Conservation (phyloP, 1,140 invertebrate species). For the Drosophila aff. region DNA sequence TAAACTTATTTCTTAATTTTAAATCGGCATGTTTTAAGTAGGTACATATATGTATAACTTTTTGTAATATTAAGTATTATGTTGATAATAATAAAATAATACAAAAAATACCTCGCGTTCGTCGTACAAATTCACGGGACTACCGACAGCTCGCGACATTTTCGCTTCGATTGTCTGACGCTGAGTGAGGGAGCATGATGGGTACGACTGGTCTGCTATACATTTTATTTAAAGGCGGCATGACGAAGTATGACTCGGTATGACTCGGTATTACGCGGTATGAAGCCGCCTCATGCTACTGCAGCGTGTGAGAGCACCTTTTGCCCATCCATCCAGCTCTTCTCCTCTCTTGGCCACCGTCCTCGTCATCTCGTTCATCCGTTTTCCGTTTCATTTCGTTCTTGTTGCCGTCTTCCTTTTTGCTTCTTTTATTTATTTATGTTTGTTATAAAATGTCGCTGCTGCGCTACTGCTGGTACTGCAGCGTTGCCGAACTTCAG, state of each 20-base stretch:
- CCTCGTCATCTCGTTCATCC: background rate
- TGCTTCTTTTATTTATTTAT: constrained; percentile 67
- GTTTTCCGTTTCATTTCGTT: constrained; percentile 34
- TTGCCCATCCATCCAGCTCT: background rate
- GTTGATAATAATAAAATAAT: background rate
- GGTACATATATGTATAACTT: background rate
- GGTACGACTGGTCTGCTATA: background rate
- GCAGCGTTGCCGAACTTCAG: constrained; percentile 16
- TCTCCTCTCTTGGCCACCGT: background rate
- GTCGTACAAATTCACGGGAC: constrained; percentile 38
- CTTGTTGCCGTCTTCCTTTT: constrained; percentile 2
- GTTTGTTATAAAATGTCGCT: constrained; percentile 67
- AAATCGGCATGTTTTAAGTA: background rate
- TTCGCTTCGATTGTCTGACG: constrained; percentile 13
- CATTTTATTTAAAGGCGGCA: background rate
- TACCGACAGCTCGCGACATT: constrained; percentile 1
- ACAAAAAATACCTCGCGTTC: constrained; percentile 49
- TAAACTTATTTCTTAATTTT: background rate
- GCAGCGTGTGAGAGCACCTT: constrained; percentile 13
- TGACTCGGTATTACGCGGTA: constrained; percentile 7
- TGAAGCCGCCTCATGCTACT: constrained; percentile 14
- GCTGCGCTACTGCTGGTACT: constrained; percentile 8
- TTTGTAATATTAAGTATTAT: background rate
- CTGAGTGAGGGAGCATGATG: constrained; percentile 15
- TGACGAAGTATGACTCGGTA: background rate